Conservation (phyloP, 1,140 invertebrate species). For the Drosophila santomea region DNA sequence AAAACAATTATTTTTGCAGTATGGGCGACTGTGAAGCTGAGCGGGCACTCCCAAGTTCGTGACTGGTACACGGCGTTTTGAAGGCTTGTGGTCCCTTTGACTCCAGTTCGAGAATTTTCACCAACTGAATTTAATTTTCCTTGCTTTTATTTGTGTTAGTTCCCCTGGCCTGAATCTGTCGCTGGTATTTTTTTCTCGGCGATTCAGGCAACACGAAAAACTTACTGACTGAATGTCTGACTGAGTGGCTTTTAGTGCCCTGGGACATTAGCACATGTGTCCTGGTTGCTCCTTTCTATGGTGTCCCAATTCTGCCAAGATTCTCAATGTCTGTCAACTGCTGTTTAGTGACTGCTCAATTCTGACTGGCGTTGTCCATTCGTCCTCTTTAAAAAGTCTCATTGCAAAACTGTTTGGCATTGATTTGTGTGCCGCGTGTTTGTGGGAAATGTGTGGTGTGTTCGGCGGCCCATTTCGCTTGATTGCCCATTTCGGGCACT, state of each 20-base stretch:
- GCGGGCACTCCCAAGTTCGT: too few species aligned
- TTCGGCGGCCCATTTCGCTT: conserved; percentile 63
- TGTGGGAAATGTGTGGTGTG: conserved; percentile 27
- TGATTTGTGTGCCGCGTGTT: conserved; percentile 42
- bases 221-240: conserved; percentile 1
- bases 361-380: conserved; percentile 53
- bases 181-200: not conserved
- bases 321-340: conserved; percentile 28
- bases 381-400: conserved; percentile 56
- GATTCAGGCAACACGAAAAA: conserved; percentile 2
- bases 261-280: conserved; percentile 11
- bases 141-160: not conserved
- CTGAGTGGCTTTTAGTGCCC: conserved; percentile 64
- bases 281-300: conserved; percentile 4
- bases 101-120: too few species aligned
- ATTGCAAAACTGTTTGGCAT: conserved; percentile 59
- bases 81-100: too few species aligned
- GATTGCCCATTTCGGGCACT: conserved; percentile 74
- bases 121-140: not conserved
- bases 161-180: not conserved
- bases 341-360: conserved; percentile 68
- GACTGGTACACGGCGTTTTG: too few species aligned
- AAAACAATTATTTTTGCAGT: too few species aligned
- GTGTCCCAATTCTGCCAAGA: conserved; percentile 1
- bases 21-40: too few species aligned